These are phyloP conservation scores for Neostethus bicornis DNA, from an alignment of 2,797 vertebrate genomes.

Conservation along the genomic window DNA sequence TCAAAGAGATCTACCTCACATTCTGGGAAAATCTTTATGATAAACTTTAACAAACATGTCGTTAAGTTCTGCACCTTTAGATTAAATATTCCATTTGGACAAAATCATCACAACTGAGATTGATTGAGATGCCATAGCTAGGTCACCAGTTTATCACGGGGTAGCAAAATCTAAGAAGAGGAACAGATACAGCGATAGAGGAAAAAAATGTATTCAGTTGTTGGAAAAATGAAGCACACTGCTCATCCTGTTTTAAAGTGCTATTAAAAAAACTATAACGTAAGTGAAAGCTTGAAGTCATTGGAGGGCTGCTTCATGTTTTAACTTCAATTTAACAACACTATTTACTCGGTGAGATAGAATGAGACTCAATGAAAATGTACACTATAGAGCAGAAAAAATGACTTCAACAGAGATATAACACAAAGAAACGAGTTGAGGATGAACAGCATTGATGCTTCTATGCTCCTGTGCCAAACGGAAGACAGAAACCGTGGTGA, in stretches of 20 bases:
- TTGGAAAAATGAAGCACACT: background rate
- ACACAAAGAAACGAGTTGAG: slow-evolving; percentile 15
- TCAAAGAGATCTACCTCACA: background rate
- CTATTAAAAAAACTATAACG: too few relatives aligned
- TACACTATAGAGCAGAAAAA: slow-evolving; percentile 1
- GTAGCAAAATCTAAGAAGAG: too few relatives aligned
- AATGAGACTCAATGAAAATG: background rate
- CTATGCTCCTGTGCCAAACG: slow-evolving; percentile 18
- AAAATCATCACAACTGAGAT: background rate
- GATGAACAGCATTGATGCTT: slow-evolving; percentile 15
- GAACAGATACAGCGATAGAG: too few relatives aligned
- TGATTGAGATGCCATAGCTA: too few relatives aligned
- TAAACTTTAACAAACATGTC: background rate
- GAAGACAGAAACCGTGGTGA: slow-evolving; percentile 23
- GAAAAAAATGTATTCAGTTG: background rate
- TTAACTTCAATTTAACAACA: background rate
- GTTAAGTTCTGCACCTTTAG: background rate
- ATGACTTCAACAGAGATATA: background rate
- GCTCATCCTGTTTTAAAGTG: background rate
- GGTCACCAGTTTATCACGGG: background rate
- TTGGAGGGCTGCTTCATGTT: too few relatives aligned
- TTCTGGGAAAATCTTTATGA: background rate
- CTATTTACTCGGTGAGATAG: background rate
- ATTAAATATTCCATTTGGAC: too few relatives aligned
- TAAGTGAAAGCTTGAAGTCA: too few relatives aligned